These are phyloP conservation scores for Rhynchophorus ferrugineus DNA, from an alignment of 1,140 invertebrate species.

Conservation along the genomic window DNA sequence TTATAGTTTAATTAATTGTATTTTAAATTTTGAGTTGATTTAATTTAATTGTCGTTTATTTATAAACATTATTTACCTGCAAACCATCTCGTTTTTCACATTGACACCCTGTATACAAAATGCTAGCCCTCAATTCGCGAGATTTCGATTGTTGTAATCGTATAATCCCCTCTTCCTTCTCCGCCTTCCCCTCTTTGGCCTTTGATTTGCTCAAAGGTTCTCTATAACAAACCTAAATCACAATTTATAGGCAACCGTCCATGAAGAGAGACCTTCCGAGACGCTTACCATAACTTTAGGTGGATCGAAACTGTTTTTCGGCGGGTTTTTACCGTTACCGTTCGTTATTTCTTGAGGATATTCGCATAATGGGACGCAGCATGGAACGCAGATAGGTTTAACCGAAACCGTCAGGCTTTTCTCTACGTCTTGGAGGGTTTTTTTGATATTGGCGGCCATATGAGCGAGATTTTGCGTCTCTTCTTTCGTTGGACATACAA, in stretches of 20 bases:
- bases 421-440: slow-evolving; percentile 13
- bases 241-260: background rate
- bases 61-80: too few relatives aligned
- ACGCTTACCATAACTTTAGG: slow-evolving; percentile 18
- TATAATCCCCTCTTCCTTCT: slow-evolving; percentile 4
- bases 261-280: too few relatives aligned
- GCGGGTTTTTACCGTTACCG: background rate
- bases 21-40: too few relatives aligned
- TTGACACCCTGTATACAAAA: slow-evolving; percentile 60
- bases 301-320: slow-evolving; percentile 7
- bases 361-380: slow-evolving; percentile 11
- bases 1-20: too few relatives aligned
- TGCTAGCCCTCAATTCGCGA: slow-evolving; percentile 55
- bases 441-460: slow-evolving; percentile 11
- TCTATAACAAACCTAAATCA: slow-evolving; percentile 20
- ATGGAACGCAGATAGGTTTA: slow-evolving; percentile 22
- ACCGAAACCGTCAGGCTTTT: slow-evolving; percentile 10
- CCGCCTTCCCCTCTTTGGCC: background rate
- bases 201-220: slow-evolving; percentile 9
- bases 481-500: slow-evolving; percentile 23
- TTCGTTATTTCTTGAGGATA: slow-evolving; percentile 8
- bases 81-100: slow-evolving; percentile 67
- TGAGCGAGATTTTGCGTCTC: slow-evolving; percentile 11
- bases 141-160: slow-evolving; percentile 43
- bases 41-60: too few relatives aligned